Percentiles rank a stretch among this genome's conserved stretches.
phyloP scores from a whole-genome alignment of 2,888 invertebrate genomes.

The Heliothis peltigera region DNA sequence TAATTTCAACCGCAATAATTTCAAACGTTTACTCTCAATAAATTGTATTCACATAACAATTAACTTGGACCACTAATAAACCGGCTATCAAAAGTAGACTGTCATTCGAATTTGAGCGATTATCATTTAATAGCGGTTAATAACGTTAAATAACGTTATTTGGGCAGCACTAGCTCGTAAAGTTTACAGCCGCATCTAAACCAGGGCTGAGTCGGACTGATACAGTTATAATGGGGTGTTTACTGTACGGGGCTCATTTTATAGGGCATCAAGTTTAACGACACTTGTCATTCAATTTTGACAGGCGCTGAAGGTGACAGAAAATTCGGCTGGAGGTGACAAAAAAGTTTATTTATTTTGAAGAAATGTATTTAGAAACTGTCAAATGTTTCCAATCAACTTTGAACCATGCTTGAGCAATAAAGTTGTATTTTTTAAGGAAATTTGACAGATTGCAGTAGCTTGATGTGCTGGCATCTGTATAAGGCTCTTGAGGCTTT shows the following conservation, averaged over 20 bases:
- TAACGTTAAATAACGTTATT: slow-evolving; percentile 31
- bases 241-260: slow-evolving; percentile 32
- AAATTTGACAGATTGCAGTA: too few species aligned
- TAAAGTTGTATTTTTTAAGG: too few species aligned
- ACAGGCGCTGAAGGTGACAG: neutral
- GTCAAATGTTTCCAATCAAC: too few species aligned
- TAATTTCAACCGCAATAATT: slow-evolving; percentile 18
- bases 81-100: slow-evolving; percentile 24
- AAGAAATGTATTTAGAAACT: too few species aligned
- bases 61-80: slow-evolving; percentile 37
- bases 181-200: slow-evolving; percentile 53
- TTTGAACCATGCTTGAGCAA: too few species aligned
- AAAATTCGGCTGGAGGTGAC: neutral
- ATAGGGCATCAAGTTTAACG: slow-evolving; percentile 23
- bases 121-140: slow-evolving; percentile 45
- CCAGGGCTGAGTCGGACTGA: slow-evolving; percentile 50
- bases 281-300: slow-evolving; percentile 15
- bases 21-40: slow-evolving; percentile 16
- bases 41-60: slow-evolving; percentile 31
- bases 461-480: too few species aligned
- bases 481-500: too few species aligned
- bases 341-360: too few species aligned
- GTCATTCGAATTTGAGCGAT: slow-evolving; percentile 35
- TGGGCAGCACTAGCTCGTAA: slow-evolving; percentile 52
- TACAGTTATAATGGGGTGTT: slow-evolving; percentile 55